Evolutionary conservation across 1,140 invertebrate genomes (phyloP), one percentile per base, ranked within the genome.

Genomic region (Anagrus nilaparvatae): DNA sequence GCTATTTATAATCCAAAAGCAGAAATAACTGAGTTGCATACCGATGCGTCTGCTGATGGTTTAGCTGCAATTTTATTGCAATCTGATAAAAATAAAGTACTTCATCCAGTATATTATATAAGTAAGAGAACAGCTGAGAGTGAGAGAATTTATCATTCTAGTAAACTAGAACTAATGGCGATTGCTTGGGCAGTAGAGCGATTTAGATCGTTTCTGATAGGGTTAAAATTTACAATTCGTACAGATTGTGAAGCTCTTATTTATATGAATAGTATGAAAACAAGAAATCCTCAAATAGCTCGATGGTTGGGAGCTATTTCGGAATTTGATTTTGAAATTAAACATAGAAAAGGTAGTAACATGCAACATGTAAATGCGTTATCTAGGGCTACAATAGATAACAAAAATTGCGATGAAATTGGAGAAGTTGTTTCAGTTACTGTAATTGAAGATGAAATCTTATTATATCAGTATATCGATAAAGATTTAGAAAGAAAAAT

Each of bases 341-440:
- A 23, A 9, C 45, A 50, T 39, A n/a, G 44, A 13, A 4, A 16
- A 3, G 45, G 48, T 9, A 30, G 35, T 17, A 44, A 43, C 19
- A 61, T 62, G 55, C 34, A 47, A 14, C 58, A 63, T 35, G 59
- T 57, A 1, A 61, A 68, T 52, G 59, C 57, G 0, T 31, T 65
- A 12, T 61, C 55, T 13, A 31, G 58, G 10, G 49, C 58, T 31
- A 58, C 58, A 6, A 13, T 40, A 8, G 14, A 18, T 13, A 20
- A 24, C 3, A 3, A 24, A 21, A 5, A 29, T 4, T 16, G 16
- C 3, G 5, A 29, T n/a, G 9, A 3, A n/a, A 12, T 9, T 17
- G 7, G 10, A 1, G 24, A 12, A 10, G 17, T 27, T 20, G 21
- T 37, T 31, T 29, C 36, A 18, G 6, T 24, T 20, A 37, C 40